Base-by-base conservation (phyloP, 1,140 invertebrate species). In the Achatina immaculata region DNA sequence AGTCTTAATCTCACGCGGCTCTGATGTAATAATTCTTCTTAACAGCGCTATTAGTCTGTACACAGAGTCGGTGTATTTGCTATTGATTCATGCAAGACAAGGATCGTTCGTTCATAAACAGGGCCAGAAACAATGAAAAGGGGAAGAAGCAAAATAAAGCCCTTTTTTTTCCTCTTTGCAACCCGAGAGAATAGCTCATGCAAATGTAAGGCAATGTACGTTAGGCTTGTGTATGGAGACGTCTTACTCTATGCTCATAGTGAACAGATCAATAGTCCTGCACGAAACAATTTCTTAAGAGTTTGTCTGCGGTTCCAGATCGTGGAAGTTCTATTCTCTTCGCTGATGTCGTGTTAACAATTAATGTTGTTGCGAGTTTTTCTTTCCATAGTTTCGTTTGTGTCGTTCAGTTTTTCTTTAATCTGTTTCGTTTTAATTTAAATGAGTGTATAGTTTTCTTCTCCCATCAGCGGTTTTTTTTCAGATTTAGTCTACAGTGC, bases 161-260 rank as follows among this genome's bases (percentile, higher is more conserved):
- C n/a, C 7, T 48, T 48, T 48, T 48, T 7, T 58, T 58, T 58
- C 24, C n/a, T n/a, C 24, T 58, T n/a, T 58, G 21, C 4, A 19
- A 58, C 7, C 55, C 21, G 9, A 58, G 55, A 58, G 55, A 58
- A 58, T 58, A 24, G 55, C 55, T 58, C 55, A 58, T 58, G 55
- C 55, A 58, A 58, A 58, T 58, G 55, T 58, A 58, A 19, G 55
- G 45, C 45, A 48, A 19, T 48, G 45, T 48, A 48, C 55, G n/a
- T 14, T 58, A 24, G 55, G 4, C n/a, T n/a, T n/a, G n/a, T 58
- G 24, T 58, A 24, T n/a, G 4, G 21, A 58, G 55, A 58, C 21
- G 55, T 58, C 21, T 58, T 58, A 24, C n/a, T 11, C 21, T 58
- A 4, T 58, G 55, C n/a, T 58, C 4, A 24, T 24, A n/a, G 21